Evolutionary conservation across 2,888 invertebrate species (phyloP).

Genomic region (Acleris literana): DNA sequence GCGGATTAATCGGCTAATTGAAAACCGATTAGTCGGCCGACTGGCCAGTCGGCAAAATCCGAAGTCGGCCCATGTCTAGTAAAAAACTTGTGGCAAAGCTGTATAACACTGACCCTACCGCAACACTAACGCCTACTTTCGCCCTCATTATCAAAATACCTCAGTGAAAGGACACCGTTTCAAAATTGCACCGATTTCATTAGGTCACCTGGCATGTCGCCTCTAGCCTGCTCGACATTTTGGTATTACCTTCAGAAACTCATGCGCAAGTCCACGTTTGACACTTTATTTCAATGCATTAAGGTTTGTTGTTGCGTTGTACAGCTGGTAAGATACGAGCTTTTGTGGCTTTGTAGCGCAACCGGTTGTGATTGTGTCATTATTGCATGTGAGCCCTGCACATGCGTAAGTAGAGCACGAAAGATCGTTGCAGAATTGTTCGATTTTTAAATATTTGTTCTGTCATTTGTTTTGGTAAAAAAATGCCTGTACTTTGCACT

Average conservation of each 20-base stretch:
- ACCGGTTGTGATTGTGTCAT: constrained; percentile 31
- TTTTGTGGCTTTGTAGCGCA: constrained; percentile 1
- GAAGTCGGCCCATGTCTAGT: too few relatives aligned
- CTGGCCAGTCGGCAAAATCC: too few relatives aligned
- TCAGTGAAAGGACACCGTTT: constrained; percentile 33
- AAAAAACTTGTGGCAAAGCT: neutral
- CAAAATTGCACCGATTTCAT: constrained; percentile 27
- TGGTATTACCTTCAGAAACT: neutral
- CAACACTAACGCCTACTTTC: constrained; percentile 9
- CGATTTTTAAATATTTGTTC: neutral
- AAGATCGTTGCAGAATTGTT: constrained; percentile 3
- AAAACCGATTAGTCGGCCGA: too few relatives aligned
- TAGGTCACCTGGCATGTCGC: constrained; percentile 18
- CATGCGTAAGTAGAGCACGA: constrained; percentile 2
- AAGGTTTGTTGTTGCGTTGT: neutral
- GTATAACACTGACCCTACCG: constrained; percentile 4
- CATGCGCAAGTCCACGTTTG: neutral
- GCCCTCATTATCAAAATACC: constrained; percentile 2
- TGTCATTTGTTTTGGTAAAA: neutral
- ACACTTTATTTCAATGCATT: neutral
- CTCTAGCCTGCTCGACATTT: constrained; percentile 22
- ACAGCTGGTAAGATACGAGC: neutral
- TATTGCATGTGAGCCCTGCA: constrained; percentile 9
- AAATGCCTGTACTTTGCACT: too few relatives aligned
- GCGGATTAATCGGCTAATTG: too few relatives aligned